Evolutionary conservation across 2,797 vertebrate species (phyloP), one percentile per base, ranked within the genome.

Genomic region (Mallotus villosus): DNA sequence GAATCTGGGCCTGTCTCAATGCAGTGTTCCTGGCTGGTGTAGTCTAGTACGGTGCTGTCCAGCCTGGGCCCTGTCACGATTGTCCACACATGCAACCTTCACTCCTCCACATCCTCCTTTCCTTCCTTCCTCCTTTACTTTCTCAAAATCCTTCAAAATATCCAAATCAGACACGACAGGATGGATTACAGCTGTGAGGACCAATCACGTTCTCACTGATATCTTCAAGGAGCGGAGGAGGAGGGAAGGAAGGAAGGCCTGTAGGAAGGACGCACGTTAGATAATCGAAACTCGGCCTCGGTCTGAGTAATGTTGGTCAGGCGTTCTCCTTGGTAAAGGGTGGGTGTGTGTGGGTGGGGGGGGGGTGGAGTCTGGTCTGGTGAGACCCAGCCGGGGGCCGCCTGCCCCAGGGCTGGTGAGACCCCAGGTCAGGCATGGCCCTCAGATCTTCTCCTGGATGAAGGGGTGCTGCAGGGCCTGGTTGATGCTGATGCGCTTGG

Each of bases 401-500:
- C 3, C 57, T 24, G 5, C 16, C 21, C 57, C 21, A n/a, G 57
- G 57, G 21, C 19, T 58, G 57, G 21, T 3, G 2, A 0, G 19
- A 29, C 29, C 19, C 17, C 22, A n/a, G 53, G 53, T 53, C 32
- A 25, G 34, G 59, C 34, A 12, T 7, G 32, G 59, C 32, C 62
- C 75, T 78, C 74, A 64, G 57, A 51, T 29, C 93, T 99, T 99
- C 91, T 99, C 98, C 94, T 99, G 98, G 90, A 99, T 99, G 87
- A 98, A 99, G 73, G 97, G 95, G 62, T 99, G 97, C 91, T 99
- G 97, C 81, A 99, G 94, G 80, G 98, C 97, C 94, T 99, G 98
- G 93, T 99, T 99, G 94, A 99, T 99, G 94, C 94, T 99, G 92
- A 99, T 96, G 88, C 98, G 94, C 84, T 99, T 99, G 87, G 97